Evolutionary conservation across 2,113 vertebrate species (phyloP).

Genomic region (Anser cygnoides): DNA sequence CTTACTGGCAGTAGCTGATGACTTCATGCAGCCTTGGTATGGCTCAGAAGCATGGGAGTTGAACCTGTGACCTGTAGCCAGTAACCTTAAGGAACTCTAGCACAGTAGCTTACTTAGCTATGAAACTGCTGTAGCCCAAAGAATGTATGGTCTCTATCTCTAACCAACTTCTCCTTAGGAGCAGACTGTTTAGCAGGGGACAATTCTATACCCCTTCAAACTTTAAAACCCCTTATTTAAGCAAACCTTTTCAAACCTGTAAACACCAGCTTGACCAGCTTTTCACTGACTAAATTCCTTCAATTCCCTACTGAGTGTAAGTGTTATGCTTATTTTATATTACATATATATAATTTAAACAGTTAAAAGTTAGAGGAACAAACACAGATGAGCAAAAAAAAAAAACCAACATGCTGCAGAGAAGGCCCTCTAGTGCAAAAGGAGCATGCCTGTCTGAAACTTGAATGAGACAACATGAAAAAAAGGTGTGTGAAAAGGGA

Average conservation of each 20-base stretch:
- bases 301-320: neutral
- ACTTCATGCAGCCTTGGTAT: fast-evolving
- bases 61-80: neutral
- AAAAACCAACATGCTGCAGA: neutral
- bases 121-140: neutral
- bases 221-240: neutral
- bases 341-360: too few species aligned
- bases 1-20: neutral
- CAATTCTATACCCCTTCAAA: neutral
- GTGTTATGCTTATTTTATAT: neutral
- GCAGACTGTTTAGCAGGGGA: neutral
- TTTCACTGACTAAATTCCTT: neutral
- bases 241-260: neutral
- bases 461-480: neutral
- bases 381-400: neutral
- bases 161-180: neutral
- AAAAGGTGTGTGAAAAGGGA: neutral
- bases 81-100: neutral
- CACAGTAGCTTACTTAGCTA: neutral
- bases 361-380: neutral
- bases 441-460: neutral
- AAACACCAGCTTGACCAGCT: neutral
- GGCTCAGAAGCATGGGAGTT: neutral
- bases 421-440: neutral
- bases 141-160: neutral